phyloP scores from a whole-genome alignment of 2,888 invertebrate species.

The Drosophila conformis region DNA sequence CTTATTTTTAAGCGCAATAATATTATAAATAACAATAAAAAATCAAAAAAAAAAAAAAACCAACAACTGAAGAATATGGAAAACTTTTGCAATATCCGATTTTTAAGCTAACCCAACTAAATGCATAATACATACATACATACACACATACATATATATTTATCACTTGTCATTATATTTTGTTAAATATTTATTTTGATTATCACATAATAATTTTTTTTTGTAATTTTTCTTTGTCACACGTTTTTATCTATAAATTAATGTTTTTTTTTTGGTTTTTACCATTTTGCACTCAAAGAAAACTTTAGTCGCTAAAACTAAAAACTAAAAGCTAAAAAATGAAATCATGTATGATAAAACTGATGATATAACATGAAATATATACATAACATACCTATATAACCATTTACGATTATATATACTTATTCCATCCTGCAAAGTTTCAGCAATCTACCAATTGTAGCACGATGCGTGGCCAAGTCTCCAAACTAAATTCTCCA shows the following conservation, averaged over 20 bases:
- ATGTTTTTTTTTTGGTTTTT: constrained; percentile 25
- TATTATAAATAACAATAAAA: constrained; percentile 31
- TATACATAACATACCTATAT: constrained; percentile 72
- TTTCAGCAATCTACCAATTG: not conserved
- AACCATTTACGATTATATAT: constrained; percentile 14
- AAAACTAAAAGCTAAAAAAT: constrained; percentile 54
- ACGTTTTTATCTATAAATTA: constrained; percentile 37
- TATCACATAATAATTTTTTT: constrained; percentile 29
- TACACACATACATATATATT: constrained; percentile 25
- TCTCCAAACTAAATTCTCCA: not conserved
- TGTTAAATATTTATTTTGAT: constrained; percentile 58
- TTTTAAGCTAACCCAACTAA: constrained; percentile 43
- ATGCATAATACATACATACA: constrained; percentile 21
- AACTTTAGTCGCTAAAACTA: constrained; percentile 68
- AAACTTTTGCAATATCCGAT: constrained; percentile 52
- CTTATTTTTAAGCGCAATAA: constrained; percentile 55
- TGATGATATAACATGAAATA: constrained; percentile 68
- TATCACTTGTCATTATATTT: constrained; percentile 51
- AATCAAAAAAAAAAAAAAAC: constrained; percentile 11
- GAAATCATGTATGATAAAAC: constrained; percentile 76
- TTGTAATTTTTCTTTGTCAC: constrained; percentile 29
- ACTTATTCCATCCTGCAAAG: not conserved
- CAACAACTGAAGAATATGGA: constrained; percentile 31
- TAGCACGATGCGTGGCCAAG: not conserved
- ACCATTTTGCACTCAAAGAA: constrained; percentile 25